Evolutionary conservation across 1,140 invertebrate genomes (phyloP).

Genomic region (Cotesia glomerata): DNA sequence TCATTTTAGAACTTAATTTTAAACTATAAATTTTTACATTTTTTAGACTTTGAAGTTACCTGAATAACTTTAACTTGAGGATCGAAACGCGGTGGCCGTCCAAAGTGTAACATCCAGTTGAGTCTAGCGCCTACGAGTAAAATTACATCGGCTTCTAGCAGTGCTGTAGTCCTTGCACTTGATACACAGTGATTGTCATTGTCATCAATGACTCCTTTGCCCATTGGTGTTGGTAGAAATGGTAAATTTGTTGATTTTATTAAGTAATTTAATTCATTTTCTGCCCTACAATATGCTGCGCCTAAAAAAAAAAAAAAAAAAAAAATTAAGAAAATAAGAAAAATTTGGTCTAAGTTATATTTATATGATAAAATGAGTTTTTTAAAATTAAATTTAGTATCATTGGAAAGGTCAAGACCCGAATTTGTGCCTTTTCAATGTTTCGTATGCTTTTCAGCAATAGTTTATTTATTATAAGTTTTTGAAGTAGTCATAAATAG

Average conservation of each 20-base stretch:
- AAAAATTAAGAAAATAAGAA: neutral
- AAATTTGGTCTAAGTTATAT: neutral
- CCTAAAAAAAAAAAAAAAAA: slow-evolving; percentile 56
- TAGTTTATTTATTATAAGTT: too few species aligned
- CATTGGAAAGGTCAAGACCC: too few species aligned
- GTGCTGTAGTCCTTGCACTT: slow-evolving; percentile 83
- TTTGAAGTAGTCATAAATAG: too few species aligned
- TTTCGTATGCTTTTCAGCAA: too few species aligned
- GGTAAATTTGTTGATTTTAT: slow-evolving; percentile 78
- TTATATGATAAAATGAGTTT: too few species aligned
- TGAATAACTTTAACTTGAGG: slow-evolving; percentile 89
- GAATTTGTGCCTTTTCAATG: too few species aligned
- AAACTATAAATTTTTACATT: neutral
- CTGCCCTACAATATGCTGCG: slow-evolving; percentile 82
- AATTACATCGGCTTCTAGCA: slow-evolving; percentile 88
- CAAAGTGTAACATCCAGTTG: slow-evolving; percentile 99
- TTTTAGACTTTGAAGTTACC: slow-evolving; percentile 55
- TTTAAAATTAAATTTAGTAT: too few species aligned
- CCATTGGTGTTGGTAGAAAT: slow-evolving; percentile 95
- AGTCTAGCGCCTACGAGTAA: slow-evolving; percentile 88
- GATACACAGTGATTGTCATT: slow-evolving; percentile 78
- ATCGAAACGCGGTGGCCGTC: slow-evolving; percentile 83
- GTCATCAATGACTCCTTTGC: slow-evolving; percentile 92
- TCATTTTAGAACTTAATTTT: neutral
- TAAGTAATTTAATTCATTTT: slow-evolving; percentile 73